A percentile compares a stretch with the other conserved stretches of the same genome.
Evolutionary conservation across 2,888 invertebrate genomes (phyloP).

Genomic region (Opisthograptis luteolata): DNA sequence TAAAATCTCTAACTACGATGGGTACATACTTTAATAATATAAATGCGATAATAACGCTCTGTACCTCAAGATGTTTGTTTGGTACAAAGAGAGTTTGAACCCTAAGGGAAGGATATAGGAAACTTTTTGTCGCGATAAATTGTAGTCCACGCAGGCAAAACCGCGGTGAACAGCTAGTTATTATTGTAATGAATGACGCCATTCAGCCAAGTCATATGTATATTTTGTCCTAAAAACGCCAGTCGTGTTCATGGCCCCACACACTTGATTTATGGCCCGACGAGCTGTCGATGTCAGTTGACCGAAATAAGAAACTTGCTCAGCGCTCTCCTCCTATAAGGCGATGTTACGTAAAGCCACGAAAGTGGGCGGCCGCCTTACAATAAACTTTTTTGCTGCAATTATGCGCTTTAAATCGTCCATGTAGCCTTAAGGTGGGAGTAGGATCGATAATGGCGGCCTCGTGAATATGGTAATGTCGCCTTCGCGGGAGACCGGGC

Average conservation of each 20-base stretch:
- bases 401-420: slow-evolving; percentile 51
- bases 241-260: slow-evolving; percentile 40
- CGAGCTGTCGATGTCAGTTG: slow-evolving; percentile 32
- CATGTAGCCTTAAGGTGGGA: slow-evolving; percentile 35
- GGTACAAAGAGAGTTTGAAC: too few relatives aligned
- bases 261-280: slow-evolving; percentile 53
- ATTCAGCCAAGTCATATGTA: slow-evolving; percentile 42
- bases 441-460: slow-evolving; percentile 63
- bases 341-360: slow-evolving; percentile 58
- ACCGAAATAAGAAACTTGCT: slow-evolving; percentile 54
- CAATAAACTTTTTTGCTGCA: slow-evolving; percentile 54
- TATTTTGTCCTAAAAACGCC: slow-evolving; percentile 53
- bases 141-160: too few relatives aligned
- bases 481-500: slow-evolving; percentile 40
- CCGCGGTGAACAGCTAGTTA: too few relatives aligned
- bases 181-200: slow-evolving; percentile 3
- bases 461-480: slow-evolving; percentile 69
- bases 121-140: too few relatives aligned
- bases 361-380: slow-evolving; percentile 57
- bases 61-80: too few relatives aligned
- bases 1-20: slow-evolving; percentile 41
- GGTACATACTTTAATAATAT: too few relatives aligned
- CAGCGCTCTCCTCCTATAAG: slow-evolving; percentile 58
- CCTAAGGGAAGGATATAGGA: too few relatives aligned
- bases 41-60: too few relatives aligned